These are phyloP conservation scores for Orthosia gracilis DNA, from an alignment of 2,888 invertebrate species.

Conservation along the genomic window DNA sequence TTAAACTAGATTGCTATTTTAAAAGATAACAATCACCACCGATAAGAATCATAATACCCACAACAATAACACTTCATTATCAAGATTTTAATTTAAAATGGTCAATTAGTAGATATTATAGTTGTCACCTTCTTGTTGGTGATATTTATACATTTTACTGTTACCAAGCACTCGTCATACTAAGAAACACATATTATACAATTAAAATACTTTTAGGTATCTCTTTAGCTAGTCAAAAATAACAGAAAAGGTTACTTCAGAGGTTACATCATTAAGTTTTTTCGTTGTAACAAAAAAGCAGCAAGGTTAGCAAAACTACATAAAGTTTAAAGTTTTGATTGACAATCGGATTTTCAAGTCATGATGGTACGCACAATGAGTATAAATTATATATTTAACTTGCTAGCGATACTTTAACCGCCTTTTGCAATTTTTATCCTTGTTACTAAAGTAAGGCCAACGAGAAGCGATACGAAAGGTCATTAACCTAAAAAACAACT, in stretches of 20 bases:
- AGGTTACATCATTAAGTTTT: constrained; percentile 28
- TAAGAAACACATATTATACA: constrained; percentile 2
- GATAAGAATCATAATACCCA: background rate
- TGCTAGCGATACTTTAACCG: background rate
- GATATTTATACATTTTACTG: background rate
- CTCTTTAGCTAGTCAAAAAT: constrained; percentile 11
- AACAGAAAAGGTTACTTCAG: constrained; percentile 1
- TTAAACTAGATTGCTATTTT: background rate
- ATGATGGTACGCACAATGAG: background rate
- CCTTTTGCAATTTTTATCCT: background rate
- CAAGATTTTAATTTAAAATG: background rate
- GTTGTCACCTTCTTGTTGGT: constrained; percentile 14
- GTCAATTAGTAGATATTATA: constrained; percentile 25
- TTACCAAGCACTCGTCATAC: constrained; percentile 17
- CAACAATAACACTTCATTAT: constrained; percentile 10
- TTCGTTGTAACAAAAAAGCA: constrained; percentile 6
- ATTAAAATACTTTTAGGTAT: constrained; percentile 12
- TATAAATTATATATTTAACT: background rate
- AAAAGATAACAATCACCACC: constrained; percentile 4
- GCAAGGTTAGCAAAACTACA: constrained; percentile 29
- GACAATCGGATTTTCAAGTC: constrained; percentile 1
- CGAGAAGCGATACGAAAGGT: no score
- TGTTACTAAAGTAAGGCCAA: no score
- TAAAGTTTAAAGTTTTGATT: constrained; percentile 12
- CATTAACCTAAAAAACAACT: no score